Percentiles rank a stretch among this genome's conserved stretches.
These are phyloP conservation scores for Apodemia duryi DNA, from an alignment of 2,888 invertebrate genomes.

Conservation along the genomic window DNA sequence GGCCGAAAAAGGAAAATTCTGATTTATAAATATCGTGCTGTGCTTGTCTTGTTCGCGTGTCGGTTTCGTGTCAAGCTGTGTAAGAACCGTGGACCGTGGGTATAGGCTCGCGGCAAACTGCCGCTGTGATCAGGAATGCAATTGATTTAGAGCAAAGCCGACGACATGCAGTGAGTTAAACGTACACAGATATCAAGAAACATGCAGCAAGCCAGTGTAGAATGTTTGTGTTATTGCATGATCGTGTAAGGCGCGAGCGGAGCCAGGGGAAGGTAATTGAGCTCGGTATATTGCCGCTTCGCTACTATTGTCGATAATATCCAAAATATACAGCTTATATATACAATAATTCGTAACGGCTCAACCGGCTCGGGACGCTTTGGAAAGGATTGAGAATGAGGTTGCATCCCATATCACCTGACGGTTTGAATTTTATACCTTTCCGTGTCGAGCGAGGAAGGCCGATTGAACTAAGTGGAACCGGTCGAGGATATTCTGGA, in stretches of 20 bases:
- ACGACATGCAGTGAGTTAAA: conserved; percentile 69
- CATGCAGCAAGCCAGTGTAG: conserved; percentile 71
- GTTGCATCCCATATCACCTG: conserved; percentile 79
- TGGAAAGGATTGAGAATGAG: conserved; percentile 64
- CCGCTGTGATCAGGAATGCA: conserved; percentile 78
- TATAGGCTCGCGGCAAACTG: conserved; percentile 50
- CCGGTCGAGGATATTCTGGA: conserved; percentile 74
- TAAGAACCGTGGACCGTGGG: conserved; percentile 45
- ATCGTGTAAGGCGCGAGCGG: conserved; percentile 74
- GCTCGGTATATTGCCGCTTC: conserved; percentile 56
- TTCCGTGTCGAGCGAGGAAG: conserved; percentile 78
- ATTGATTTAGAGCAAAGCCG: conserved; percentile 66
- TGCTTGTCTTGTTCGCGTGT: conserved; percentile 73
- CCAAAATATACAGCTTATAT: background rate
- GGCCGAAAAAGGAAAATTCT: conserved; percentile 54
- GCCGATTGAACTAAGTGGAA: conserved; percentile 76
- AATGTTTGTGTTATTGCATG: conserved; percentile 48
- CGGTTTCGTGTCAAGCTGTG: conserved; percentile 74
- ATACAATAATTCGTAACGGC: conserved; percentile 33
- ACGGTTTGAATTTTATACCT: conserved; percentile 78
- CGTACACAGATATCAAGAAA: conserved; percentile 55
- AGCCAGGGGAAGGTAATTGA: conserved; percentile 66
- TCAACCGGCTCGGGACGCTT: conserved; percentile 58
- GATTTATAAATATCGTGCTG: conserved; percentile 58
- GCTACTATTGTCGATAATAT: conserved; percentile 36